phyloP scores from a whole-genome alignment of 2,797 vertebrate genomes.

The Brotula barbata region DNA sequence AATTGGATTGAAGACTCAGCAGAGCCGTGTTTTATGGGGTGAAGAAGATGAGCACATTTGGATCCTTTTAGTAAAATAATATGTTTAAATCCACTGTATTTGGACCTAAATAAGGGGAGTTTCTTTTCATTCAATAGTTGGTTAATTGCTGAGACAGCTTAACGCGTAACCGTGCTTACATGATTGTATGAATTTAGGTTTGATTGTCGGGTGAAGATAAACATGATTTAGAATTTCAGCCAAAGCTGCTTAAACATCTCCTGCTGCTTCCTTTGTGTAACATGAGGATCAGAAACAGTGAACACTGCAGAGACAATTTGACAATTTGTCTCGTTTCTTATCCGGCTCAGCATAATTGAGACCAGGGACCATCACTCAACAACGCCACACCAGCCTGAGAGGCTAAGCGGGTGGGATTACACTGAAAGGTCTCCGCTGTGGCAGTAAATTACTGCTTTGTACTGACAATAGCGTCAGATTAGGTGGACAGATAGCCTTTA shows the following conservation, averaged over 20 bases:
- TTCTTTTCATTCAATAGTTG: conserved; percentile 21
- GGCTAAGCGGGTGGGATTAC: conserved; percentile 47
- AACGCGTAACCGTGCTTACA: conserved; percentile 17
- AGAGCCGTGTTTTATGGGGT: too few relatives aligned
- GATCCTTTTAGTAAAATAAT: conserved; percentile 12
- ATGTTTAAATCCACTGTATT: conserved; percentile 8
- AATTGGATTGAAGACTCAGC: too few relatives aligned
- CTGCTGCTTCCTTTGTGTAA: too few relatives aligned
- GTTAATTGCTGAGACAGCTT: conserved; percentile 19
- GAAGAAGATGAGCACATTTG: too few relatives aligned
- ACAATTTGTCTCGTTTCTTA: too few relatives aligned
- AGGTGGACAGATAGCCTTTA: conserved; percentile 56
- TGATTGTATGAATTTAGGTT: conserved; percentile 2
- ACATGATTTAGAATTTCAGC: background rate
- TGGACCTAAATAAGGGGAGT: conserved; percentile 1
- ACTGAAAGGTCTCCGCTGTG: conserved; percentile 41
- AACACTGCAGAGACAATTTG: too few relatives aligned
- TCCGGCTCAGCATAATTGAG: conserved; percentile 38
- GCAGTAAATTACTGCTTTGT: conserved; percentile 60
- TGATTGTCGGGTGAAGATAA: background rate
- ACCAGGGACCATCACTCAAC: conserved; percentile 29
- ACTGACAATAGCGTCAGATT: conserved; percentile 52
- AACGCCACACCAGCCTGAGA: conserved; percentile 17
- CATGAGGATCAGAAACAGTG: too few relatives aligned
- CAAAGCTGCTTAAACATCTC: background rate